These are phyloP conservation scores for Trilocha varians DNA, from an alignment of 2,888 invertebrate species.

Conservation along the genomic window DNA sequence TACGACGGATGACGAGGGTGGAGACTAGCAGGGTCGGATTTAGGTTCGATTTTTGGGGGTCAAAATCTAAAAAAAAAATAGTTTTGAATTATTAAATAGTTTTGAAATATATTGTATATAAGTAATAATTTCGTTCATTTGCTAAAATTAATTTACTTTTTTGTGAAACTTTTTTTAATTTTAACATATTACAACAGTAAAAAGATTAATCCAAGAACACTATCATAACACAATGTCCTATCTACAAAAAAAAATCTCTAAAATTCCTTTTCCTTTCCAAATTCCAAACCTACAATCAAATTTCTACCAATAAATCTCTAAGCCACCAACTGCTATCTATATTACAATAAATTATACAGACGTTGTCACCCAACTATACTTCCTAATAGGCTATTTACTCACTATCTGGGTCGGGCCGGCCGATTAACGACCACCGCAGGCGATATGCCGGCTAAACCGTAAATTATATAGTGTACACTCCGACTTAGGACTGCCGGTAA, in stretches of 20 bases:
- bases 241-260: no score
- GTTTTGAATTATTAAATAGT: neutral
- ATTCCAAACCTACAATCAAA: neutral
- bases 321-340: neutral
- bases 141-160: neutral
- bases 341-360: neutral
- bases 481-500: neutral
- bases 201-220: no score
- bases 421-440: neutral
- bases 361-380: neutral
- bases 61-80: neutral
- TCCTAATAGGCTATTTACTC: neutral
- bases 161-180: no score
- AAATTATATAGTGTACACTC: conserved; percentile 16
- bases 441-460: neutral
- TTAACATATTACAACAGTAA: no score
- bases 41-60: conserved; percentile 4
- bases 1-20: conserved; percentile 36
- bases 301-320: neutral
- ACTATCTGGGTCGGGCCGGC: neutral
- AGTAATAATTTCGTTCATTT: no score
- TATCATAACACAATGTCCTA: no score
- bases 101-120: neutral
- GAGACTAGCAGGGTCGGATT: conserved; percentile 21
- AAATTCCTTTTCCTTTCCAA: no score